Percentiles rank a stretch among this genome's conserved stretches.
These are phyloP conservation scores for Raphicerus campestris DNA, from an alignment of 2,113 vertebrate genomes.

Conservation along the genomic window DNA sequence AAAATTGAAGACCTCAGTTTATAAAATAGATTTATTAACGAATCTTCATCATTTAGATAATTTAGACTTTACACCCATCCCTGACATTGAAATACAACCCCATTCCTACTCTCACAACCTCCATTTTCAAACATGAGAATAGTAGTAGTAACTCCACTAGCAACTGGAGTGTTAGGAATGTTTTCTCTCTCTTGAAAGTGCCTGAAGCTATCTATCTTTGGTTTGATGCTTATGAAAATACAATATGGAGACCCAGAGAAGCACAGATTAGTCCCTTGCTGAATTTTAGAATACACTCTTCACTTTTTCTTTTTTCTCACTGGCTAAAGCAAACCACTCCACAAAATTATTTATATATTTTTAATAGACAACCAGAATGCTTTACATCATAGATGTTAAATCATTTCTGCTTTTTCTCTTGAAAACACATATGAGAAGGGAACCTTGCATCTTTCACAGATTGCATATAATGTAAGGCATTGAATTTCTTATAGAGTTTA, in stretches of 20 bases:
- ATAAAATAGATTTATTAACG: not conserved
- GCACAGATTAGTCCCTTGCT: not conserved
- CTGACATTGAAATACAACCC: not conserved
- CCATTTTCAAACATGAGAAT: not conserved
- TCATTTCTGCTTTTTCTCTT: not conserved
- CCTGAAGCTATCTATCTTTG: not conserved
- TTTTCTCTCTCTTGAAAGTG: not conserved
- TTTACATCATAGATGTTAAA: not conserved
- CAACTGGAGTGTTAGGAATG: not conserved
- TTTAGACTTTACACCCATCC: not conserved
- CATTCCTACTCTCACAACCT: not conserved
- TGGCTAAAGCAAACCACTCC: not conserved
- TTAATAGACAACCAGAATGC: not conserved
- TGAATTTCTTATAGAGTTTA: not conserved
- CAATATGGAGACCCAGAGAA: not conserved
- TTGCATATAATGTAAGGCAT: not conserved
- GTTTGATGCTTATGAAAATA: not conserved
- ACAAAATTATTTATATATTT: not conserved
- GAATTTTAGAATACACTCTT: not conserved
- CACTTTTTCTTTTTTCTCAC: not conserved
- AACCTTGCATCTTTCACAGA: not conserved
- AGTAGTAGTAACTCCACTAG: not conserved
- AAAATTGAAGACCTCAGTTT: not conserved
- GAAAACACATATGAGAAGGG: not conserved
- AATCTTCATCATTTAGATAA: not conserved